Conservation (phyloP, 1,140 invertebrate species). For the Pachypsylla venusta region DNA sequence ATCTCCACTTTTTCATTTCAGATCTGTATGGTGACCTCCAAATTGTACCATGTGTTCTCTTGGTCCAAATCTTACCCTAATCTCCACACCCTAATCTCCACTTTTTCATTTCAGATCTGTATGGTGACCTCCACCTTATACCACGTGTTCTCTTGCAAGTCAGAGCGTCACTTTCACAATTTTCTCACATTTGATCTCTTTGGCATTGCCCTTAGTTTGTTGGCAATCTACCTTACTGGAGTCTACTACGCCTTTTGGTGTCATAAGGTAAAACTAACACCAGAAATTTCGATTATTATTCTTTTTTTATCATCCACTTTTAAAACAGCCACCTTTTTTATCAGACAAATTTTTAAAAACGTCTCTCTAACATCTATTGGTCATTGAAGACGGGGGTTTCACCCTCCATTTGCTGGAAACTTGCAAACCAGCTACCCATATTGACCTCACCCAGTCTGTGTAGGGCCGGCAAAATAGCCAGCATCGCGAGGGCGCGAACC, state of each 20-base stretch:
- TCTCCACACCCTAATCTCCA: no score
- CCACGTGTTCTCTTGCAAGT: slow-evolving; percentile 86
- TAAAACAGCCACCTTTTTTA: no score
- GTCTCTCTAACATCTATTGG: no score
- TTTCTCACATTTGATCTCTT: slow-evolving; percentile 84
- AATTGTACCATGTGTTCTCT: slow-evolving; percentile 86
- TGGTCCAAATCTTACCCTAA: slow-evolving; percentile 69
- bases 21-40: slow-evolving; percentile 84
- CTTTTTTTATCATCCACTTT: slow-evolving; percentile 10
- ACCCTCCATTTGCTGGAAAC: no score
- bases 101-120: slow-evolving; percentile 53
- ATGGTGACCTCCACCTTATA: slow-evolving; percentile 86
- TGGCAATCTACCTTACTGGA: slow-evolving; percentile 88
- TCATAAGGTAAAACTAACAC: slow-evolving; percentile 69
- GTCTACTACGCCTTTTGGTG: slow-evolving; percentile 97
- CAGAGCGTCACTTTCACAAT: slow-evolving; percentile 67
- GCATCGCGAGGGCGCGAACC: no score
- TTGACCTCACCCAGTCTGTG: no score
- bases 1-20: slow-evolving; percentile 34
- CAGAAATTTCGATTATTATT: background rate
- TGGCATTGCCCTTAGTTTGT: slow-evolving; percentile 78
- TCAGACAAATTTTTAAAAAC: no score
- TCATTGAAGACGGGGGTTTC: no score
- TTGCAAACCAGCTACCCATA: no score
- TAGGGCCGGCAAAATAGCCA: no score